Evolutionary conservation across 1,140 invertebrate genomes (phyloP), one percentile per base, ranked within the genome.

Genomic region (Anthonomus grandis): DNA sequence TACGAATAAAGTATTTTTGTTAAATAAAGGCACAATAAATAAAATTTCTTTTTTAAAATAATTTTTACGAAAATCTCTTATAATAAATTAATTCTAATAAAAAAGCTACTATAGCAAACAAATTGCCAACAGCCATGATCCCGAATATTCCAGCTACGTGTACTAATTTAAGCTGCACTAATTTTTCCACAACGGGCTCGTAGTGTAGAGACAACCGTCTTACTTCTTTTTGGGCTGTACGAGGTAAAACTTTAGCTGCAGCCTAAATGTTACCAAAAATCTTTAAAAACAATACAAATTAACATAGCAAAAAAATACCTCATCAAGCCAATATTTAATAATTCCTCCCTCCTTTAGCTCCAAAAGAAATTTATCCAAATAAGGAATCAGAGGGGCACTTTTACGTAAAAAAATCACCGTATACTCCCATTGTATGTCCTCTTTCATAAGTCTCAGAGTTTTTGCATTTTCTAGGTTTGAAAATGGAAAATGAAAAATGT

Each of bases 351-450:
- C 46, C 3, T 34, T 34, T 1, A 48, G 15, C n/a, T 10, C 5
- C 12, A 13, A 31, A 13, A 48, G 10, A 21, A 48, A 48, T 5
- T 34, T 19, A 36, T 48, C 21, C 3, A 48, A 18, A 18, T 12
- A 18, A 1, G 46, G 46, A 31, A 48, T 19, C 22, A 48, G 24
- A 34, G 24, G 2, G 1, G 46, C 34, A 34, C 46, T 48, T 36
- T 48, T 48, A 3, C 46, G n/a, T 10, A 48, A 18, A 2, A 48
- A 21, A 36, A 48, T 36, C 1, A 31, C 46, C 19, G 46, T 18
- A 19, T 19, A 48, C 22, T 48, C 46, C 31, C 25, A 6, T 15
- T 48, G 46, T 5, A 48, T 12, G 22, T 48, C 46, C 37, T 48
- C 46, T 10, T 31, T 48, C 46, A 48, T 48, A 21, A 48, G n/a